Conservation (phyloP, 2,888 invertebrate species). For the Pogonocherus hispidulus region DNA sequence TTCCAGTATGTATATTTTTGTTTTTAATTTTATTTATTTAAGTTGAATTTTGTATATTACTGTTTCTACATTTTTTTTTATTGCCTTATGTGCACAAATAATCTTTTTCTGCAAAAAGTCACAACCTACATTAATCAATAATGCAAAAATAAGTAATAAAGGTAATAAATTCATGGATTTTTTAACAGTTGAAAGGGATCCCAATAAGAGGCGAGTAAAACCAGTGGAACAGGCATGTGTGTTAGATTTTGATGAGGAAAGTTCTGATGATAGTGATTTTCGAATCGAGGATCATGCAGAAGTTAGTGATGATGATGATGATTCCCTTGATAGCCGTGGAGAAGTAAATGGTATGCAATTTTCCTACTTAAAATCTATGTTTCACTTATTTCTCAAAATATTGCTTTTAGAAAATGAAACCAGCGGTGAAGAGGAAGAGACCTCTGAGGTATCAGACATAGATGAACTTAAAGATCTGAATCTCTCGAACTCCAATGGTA, state of each 20-base stretch:
- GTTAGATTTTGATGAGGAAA: conserved; percentile 89
- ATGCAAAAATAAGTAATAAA: conserved; percentile 20
- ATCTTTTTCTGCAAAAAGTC: conserved; percentile 24
- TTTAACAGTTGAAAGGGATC: conserved; percentile 76
- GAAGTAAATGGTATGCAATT: conserved; percentile 69
- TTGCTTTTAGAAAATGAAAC: conserved; percentile 52
- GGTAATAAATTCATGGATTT: conserved; percentile 42
- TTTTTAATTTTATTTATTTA: conserved; percentile 11
- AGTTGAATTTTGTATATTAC: conserved; percentile 9
- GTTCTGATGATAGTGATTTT: conserved; percentile 96
- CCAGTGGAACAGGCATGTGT: conserved; percentile 83
- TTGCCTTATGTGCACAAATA: conserved; percentile 14
- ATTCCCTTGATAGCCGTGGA: conserved; percentile 78
- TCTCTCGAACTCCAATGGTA: conserved; percentile 59
- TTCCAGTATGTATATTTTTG: conserved; percentile 37
- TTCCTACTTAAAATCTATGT: not conserved
- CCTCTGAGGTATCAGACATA: conserved; percentile 62
- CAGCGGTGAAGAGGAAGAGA: conserved; percentile 62
- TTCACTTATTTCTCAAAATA: not conserved
- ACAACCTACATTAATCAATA: conserved; percentile 33
- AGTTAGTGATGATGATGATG: conserved; percentile 83
- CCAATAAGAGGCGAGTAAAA: conserved; percentile 85
- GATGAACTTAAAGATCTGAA: conserved; percentile 56
- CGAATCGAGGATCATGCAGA: conserved; percentile 88
- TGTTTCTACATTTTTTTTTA: conserved; percentile 1